These are phyloP conservation scores for Cynopterus brachyotis DNA, from an alignment of 2,113 vertebrate species.

Conservation along the genomic window DNA sequence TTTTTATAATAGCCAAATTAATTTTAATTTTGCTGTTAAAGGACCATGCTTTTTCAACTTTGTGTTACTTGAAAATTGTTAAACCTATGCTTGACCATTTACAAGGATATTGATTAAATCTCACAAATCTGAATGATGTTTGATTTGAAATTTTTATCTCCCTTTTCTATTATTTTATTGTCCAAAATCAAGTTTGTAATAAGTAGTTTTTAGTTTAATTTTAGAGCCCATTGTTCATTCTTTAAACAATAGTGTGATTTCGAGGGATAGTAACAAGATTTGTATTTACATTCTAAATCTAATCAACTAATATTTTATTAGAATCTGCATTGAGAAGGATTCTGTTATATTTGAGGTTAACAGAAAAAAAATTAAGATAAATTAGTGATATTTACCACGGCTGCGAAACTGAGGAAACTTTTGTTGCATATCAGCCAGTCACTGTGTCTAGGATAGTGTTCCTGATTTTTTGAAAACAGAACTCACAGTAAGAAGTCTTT, in stretches of 20 bases:
- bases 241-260: neutral
- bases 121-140: neutral
- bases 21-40: neutral
- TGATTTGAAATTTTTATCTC: neutral
- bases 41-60: neutral
- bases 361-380: neutral
- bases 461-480: neutral
- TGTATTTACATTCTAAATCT: neutral
- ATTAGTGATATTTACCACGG: neutral
- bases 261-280: neutral
- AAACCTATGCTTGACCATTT: neutral
- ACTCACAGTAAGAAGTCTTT: neutral
- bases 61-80: neutral
- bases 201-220: neutral
- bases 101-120: neutral
- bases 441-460: neutral
- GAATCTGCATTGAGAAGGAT: neutral
- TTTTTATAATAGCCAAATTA: neutral
- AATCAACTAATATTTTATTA: neutral
- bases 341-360: neutral
- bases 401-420: neutral
- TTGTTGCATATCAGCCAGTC: neutral
- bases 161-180: neutral
- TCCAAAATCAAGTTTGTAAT: neutral
- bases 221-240: neutral